Evolutionary conservation across 2,888 invertebrate genomes (phyloP), one percentile per base, ranked within the genome.

Genomic region (Epicampocera succincta): DNA sequence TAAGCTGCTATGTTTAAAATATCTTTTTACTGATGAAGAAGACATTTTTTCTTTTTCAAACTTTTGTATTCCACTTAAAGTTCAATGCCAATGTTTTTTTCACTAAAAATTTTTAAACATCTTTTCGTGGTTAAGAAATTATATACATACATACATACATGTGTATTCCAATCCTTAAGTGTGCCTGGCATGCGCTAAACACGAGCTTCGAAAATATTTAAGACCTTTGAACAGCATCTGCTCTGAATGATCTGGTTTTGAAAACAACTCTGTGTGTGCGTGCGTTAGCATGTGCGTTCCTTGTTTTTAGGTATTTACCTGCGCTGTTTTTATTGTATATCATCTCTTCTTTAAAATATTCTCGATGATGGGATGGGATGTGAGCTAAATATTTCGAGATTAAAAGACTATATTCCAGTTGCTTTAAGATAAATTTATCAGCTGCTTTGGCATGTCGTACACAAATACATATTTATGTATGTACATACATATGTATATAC

Each of bases 161-260:
- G 78, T 42, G 42, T 17, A 46, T 65, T 48, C 40, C 48, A 56
- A 69, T 78, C 54, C 74, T 71, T 78, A 85, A 84, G 83, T 80
- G 84, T 84, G 88, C 88, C 87, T 86, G 88, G 86, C 88, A 88
- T 88, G 88, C 88, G 88, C 86, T 86, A 85, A 87, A 88, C 88
- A 89, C 88, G 87, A 87, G 88, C 66, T 86, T 87, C 44, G 46
- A 50, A 58, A 66, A 72, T 65, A 68, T 68, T 68, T 68, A 15
- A 58, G 48, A 61, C 12, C 3, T 58, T 52, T 71, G 12, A 76
- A 76, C 76, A 78, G 77, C 81, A 68, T 69, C 80, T 74, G 68
- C 69, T 58, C 52, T 73, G 33, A 48, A 65, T 69, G 63, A 79
- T 71, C 79, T 75, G 54, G 73, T 68, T 73, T 80, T 66, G 50